These are phyloP conservation scores for Sigmodon hispidus DNA, from an alignment of 2,113 vertebrate species.

Conservation along the genomic window DNA sequence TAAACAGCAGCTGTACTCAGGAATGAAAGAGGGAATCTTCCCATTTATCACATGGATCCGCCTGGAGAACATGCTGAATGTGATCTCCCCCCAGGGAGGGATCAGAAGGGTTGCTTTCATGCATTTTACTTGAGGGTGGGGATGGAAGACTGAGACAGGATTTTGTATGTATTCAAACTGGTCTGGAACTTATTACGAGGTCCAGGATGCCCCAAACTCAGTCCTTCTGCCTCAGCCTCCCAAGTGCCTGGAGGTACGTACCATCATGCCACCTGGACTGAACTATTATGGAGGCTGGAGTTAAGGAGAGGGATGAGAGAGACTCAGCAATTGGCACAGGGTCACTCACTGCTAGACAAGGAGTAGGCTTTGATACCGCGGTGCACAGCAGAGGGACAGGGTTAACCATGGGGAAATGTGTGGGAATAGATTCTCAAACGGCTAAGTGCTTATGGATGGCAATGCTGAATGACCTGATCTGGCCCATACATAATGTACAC, in stretches of 20 bases:
- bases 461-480: background rate
- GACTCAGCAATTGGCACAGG: no score
- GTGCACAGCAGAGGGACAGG: no score
- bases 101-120: background rate
- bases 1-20: background rate
- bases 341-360: background rate
- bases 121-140: background rate
- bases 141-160: background rate
- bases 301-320: background rate
- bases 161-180: background rate
- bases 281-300: background rate
- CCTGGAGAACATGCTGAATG: background rate
- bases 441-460: background rate
- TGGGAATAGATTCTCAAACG: background rate
- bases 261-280: background rate
- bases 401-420: no score
- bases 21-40: background rate
- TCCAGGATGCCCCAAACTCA: background rate
- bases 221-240: background rate
- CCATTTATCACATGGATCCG: background rate
- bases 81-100: background rate
- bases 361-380: background rate
- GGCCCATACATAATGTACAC: no score
- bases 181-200: background rate
- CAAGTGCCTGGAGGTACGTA: no score